Conservation (phyloP, 2,113 vertebrate genomes). For the Beaufortia kweichowensis region DNA sequence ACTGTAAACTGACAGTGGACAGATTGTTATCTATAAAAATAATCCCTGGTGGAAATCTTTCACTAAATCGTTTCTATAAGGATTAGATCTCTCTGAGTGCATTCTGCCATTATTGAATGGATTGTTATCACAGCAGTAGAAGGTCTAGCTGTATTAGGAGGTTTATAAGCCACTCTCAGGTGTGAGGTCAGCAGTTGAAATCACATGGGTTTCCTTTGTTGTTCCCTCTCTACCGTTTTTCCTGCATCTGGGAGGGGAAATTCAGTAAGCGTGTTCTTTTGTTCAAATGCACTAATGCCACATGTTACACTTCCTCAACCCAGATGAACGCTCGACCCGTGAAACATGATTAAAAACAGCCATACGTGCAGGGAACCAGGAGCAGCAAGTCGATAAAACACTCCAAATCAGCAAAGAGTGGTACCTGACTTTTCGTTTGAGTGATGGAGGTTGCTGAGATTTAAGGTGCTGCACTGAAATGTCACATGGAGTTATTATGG, state of each 20-base stretch:
- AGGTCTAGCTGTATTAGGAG: not conserved
- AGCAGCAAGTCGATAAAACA: not conserved
- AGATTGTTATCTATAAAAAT: constrained; percentile 8
- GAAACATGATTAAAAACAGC: constrained; percentile 26
- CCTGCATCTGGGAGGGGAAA: constrained; percentile 13
- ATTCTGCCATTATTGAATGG: not conserved
- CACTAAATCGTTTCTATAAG: not conserved
- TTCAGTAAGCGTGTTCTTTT: constrained; percentile 34
- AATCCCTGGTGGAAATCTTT: not conserved
- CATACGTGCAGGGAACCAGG: not conserved
- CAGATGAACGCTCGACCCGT: constrained; percentile 27
- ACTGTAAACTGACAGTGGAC: not conserved
- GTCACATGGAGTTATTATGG: constrained; percentile 48
- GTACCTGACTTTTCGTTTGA: not conserved
- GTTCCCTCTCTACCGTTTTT: not conserved
- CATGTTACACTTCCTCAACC: constrained; percentile 37
- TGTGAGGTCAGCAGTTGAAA: constrained; percentile 21
- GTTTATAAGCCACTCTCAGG: not conserved
- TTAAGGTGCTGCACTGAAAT: constrained; percentile 22
- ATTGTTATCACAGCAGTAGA: not conserved
- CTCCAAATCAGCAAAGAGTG: constrained; percentile 3
- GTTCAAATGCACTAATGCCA: constrained; percentile 23
- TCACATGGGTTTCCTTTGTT: constrained; percentile 12
- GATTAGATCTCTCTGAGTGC: not conserved
- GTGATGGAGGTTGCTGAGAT: constrained; percentile 1